Base-by-base conservation (phyloP, 2,888 invertebrate genomes). In the Serrognathus titanus region DNA sequence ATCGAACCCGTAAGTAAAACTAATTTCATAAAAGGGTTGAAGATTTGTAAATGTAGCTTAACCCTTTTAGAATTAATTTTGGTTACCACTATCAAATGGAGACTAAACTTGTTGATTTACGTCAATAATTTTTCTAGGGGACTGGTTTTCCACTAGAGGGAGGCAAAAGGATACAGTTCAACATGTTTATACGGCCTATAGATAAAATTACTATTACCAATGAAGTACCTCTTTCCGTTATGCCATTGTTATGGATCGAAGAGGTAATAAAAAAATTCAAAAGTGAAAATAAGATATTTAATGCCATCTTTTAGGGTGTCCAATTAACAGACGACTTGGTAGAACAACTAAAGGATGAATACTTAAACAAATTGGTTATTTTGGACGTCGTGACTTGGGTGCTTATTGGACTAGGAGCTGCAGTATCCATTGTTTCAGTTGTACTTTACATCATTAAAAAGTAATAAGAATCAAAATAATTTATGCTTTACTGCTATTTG, bases 221-320 rank as follows among this genome's bases (percentile, higher is more conserved):
- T 41, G 75, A 80, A 38, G 72, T 86, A 1, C 79, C 80, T 1
- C 48, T 40, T 2, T 75, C 81, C 0, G 71, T 87, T 2, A 78
- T 83, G 61, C 87, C 87, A 0, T 74, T 86, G 31, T 70, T 86
- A 35, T 87, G 87, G 87, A 69, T 87, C 10, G 85, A 87, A 62
- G 87, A 87, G 81, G 87, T 86, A 71, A 67, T 63, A 55, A 38
- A 12, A 24, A 8, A 20, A 39, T 39, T 36, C 12, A 37, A 11
- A 16, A 31, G 47, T 53, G 11, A 46, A 31, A 46, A 6, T 45
- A 3, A 31, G 48, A 37, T 13, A 16, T 49, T 51, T 46, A 16
- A 16, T 16, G 16, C 50, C 57, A 12, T 6, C 38, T 53, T 74
- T 71, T 75, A 85, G 85, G 79, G 81, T 13, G 75, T 84, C 47